These are phyloP conservation scores for Ceyx cyanopectus DNA, from an alignment of 2,113 vertebrate genomes.

Conservation along the genomic window DNA sequence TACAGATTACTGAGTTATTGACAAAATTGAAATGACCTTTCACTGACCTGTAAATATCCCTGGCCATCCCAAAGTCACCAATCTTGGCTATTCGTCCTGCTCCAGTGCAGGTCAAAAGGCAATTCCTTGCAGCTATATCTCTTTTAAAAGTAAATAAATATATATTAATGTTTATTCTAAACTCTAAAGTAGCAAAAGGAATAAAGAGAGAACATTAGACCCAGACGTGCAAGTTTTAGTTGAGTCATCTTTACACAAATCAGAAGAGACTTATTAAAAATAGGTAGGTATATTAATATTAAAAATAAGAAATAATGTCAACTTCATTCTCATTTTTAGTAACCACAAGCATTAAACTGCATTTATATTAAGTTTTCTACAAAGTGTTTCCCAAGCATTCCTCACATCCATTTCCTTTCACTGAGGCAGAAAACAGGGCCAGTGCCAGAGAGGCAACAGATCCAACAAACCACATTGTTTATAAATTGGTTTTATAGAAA, in stretches of 20 bases:
- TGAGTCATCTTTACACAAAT: background rate
- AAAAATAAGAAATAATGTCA: background rate
- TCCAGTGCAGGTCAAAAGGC: slow-evolving; percentile 87
- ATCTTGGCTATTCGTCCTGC: slow-evolving; percentile 88
- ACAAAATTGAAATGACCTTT: background rate
- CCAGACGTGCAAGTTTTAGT: background rate
- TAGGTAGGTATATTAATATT: background rate
- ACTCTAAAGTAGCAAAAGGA: background rate
- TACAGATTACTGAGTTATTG: background rate
- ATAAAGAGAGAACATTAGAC: background rate
- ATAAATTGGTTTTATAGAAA: background rate
- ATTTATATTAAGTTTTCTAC: background rate
- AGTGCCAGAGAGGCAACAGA: background rate
- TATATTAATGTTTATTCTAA: background rate
- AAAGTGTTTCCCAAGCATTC: background rate
- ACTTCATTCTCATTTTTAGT: background rate
- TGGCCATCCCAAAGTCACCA: slow-evolving; percentile 94
- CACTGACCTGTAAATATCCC: slow-evolving; percentile 89
- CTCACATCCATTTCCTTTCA: background rate
- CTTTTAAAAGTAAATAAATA: slow-evolving; percentile 61
- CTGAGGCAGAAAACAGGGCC: background rate
- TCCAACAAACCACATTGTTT: background rate
- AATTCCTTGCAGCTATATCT: slow-evolving; percentile 93
- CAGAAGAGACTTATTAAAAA: background rate
- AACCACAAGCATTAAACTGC: background rate